phyloP scores from a whole-genome alignment of 2,888 invertebrate species.

The Harpalus rubripes region DNA sequence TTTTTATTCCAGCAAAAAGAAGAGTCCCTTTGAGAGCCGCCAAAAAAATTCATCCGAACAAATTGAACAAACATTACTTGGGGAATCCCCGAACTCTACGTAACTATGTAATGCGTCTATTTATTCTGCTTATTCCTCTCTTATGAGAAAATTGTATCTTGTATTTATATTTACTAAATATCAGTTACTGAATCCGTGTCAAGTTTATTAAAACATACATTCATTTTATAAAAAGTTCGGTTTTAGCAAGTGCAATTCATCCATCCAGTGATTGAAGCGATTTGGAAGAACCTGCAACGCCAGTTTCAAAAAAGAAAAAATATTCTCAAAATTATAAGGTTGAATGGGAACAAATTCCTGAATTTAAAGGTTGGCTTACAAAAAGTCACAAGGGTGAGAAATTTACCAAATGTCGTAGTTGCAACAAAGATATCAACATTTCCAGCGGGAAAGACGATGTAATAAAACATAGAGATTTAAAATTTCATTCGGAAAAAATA shows the following conservation, averaged over 20 bases:
- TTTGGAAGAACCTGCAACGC: background rate
- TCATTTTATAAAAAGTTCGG: background rate
- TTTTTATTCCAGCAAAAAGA: too few relatives aligned
- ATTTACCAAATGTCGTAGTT: constrained; percentile 61
- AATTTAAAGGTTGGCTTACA: constrained; percentile 17
- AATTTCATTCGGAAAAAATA: constrained; percentile 58
- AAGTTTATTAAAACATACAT: constrained; percentile 5
- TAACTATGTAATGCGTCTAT: too few relatives aligned
- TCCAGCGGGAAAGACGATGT: constrained; percentile 65
- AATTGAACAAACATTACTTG: too few relatives aligned
- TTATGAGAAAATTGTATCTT: background rate
- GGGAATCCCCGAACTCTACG: background rate
- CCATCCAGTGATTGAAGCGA: constrained; percentile 6
- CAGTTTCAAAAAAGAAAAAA: constrained; percentile 2
- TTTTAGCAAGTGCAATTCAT: constrained; percentile 1
- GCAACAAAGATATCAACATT: constrained; percentile 65
- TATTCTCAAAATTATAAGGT: constrained; percentile 8
- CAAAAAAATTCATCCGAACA: too few relatives aligned
- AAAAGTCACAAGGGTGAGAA: constrained; percentile 57
- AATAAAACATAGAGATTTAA: constrained; percentile 58
- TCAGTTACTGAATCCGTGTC: background rate
- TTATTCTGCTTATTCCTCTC: background rate
- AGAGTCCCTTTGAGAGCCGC: too few relatives aligned
- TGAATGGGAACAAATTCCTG: constrained; percentile 11
- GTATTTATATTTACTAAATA: constrained; percentile 6